A percentile compares a stretch with the other conserved stretches of the same genome.
These are phyloP conservation scores for Chunga burmeisteri DNA, from an alignment of 2,113 vertebrate genomes.

Conservation along the genomic window DNA sequence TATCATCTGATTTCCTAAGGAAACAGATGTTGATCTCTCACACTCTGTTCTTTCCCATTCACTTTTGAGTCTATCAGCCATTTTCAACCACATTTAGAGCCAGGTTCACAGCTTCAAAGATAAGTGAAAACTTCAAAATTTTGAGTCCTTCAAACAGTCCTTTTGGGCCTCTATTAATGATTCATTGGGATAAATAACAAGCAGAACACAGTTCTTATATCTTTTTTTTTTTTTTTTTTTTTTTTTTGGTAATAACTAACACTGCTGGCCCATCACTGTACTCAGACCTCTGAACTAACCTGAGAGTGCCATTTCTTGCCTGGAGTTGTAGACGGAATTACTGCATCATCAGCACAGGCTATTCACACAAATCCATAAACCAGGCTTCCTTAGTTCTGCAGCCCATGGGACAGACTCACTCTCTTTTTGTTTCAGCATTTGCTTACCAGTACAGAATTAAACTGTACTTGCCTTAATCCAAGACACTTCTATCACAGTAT, in stretches of 20 bases:
- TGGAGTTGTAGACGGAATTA: not conserved
- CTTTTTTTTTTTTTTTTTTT: not conserved
- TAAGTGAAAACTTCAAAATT: not conserved
- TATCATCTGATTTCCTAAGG: not conserved
- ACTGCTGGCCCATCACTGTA: not conserved
- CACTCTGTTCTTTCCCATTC: not conserved
- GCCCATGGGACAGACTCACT: not conserved
- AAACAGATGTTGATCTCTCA: not conserved
- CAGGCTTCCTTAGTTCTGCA: not conserved
- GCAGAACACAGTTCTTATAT: not conserved
- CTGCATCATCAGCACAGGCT: not conserved
- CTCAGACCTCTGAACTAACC: not conserved
- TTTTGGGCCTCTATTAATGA: not conserved
- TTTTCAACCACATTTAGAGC: not conserved
- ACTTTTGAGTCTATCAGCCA: not conserved
- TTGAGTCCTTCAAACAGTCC: not conserved
- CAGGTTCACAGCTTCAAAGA: not conserved
- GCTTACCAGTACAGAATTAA: not conserved
- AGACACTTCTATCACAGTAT: not conserved
- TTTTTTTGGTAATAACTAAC: not conserved
- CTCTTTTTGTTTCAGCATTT: not conserved
- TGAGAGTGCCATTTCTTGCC: not conserved
- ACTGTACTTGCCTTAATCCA: not conserved
- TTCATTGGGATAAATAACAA: not conserved
- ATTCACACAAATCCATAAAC: not conserved